Base-by-base conservation (phyloP, 2,113 vertebrate genomes). In the Zapus hudsonius region DNA sequence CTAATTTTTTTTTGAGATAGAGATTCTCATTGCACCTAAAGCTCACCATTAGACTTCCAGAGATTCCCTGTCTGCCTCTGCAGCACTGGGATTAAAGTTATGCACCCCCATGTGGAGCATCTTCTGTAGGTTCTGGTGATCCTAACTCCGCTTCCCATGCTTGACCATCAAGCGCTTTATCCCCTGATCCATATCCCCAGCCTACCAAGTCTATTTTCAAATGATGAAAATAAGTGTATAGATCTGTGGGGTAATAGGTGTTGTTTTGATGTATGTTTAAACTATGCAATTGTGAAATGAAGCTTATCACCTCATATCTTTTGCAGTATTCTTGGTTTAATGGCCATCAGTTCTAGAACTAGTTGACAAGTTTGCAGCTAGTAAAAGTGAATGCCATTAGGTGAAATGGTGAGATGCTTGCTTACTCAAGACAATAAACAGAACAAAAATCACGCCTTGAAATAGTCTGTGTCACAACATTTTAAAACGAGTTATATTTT, bases 381-480 rank as follows among this genome's bases (percentile, higher is more conserved):
- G 47, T 20, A 76, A 75, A 40, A 79, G 40, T 55, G 40, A 57
- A 38, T 27, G 22, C 7, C 16, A 13, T 31, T 73, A 76, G 38
- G 47, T 20, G 2, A 72, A 6, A 36, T 82, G 38, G 47, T 20
- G 2, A 72, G 5, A 36, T 82, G 66, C 31, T 79, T 36, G 59
- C 85, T 63, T 70, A 75, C 57, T 87, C 42, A 80, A 83, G 59
- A 95, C 82, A 20, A 25, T 70, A 89, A 95, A 31, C 47, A 57
- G 63, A 95, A 31, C 15, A 91, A 80, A 67, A 79, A 89, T 33
- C 16, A 33, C 81, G 16, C 63, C 17, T 70, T 76, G 3, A 93
- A 36, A 47, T 92, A 84, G 67, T 76, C 29, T 20, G 78, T 74
- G 11, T 61, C 11, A 78, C 42, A 57, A 91, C 5, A 79, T 67